Percentiles rank a stretch among this genome's conserved stretches.
Evolutionary conservation across 2,113 vertebrate species (phyloP).

Genomic region (Cervus canadensis): DNA sequence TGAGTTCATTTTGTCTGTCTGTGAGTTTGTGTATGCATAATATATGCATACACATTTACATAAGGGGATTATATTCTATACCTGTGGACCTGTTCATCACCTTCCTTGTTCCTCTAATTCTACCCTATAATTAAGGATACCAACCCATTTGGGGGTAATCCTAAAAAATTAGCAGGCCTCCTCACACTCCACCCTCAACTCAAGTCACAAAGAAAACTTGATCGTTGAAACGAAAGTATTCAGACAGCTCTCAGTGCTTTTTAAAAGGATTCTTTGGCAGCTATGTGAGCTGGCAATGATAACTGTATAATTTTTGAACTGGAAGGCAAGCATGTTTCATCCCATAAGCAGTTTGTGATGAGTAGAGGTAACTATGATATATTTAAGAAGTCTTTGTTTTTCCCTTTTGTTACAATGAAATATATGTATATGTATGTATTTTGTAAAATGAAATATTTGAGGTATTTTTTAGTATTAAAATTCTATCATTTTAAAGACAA

Average conservation of each 20-base stretch:
- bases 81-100: background rate
- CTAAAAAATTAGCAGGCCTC: background rate
- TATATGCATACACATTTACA: background rate
- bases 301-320: slow-evolving; percentile 16
- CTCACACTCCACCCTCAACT: background rate
- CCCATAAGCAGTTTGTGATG: background rate
- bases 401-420: background rate
- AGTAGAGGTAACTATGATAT: background rate
- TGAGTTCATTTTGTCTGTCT: background rate
- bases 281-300: background rate
- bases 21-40: background rate
- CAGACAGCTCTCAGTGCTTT: background rate
- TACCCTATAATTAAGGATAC: background rate
- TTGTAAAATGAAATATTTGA: slow-evolving; percentile 7
- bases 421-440: background rate
- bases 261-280: background rate
- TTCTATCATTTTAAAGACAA: slow-evolving; percentile 30
- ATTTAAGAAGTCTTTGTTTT: slow-evolving; percentile 1
- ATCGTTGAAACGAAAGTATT: slow-evolving; percentile 20
- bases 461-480: slow-evolving; percentile 22
- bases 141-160: background rate
- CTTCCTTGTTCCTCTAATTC: background rate
- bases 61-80: background rate
- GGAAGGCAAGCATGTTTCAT: slow-evolving; percentile 29
- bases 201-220: background rate